Percentiles rank a stretch among this genome's conserved stretches.
These are phyloP conservation scores for Chironomus striatipennis DNA, from an alignment of 1,140 invertebrate species.

Conservation along the genomic window DNA sequence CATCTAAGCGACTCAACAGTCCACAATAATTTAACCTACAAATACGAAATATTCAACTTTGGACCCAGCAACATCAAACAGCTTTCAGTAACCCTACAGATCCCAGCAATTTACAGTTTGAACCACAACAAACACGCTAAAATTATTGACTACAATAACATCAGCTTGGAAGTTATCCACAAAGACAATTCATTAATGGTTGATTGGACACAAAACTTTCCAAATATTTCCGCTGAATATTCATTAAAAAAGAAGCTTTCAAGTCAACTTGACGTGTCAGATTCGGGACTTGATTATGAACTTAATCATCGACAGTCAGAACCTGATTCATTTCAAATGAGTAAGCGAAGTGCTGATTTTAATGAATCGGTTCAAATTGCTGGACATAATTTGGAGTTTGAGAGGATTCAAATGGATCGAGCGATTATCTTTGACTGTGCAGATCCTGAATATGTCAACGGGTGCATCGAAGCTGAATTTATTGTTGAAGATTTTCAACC, in stretches of 20 bases:
- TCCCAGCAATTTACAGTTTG: conserved; percentile 35
- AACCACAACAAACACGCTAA: conserved; percentile 31
- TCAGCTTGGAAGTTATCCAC: conserved; percentile 34
- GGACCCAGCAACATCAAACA: conserved; percentile 33
- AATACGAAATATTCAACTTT: conserved; percentile 24
- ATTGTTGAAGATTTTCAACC: conserved; percentile 34
- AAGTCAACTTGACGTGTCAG: neutral
- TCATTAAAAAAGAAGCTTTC: too few relatives aligned
- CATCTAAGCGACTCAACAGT: neutral
- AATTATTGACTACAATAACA: conserved; percentile 33
- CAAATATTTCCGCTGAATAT: too few relatives aligned
- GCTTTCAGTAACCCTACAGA: conserved; percentile 33
- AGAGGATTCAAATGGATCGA: too few relatives aligned
- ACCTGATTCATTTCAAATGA: too few relatives aligned
- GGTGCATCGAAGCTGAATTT: conserved; percentile 35
- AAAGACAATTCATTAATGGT: conserved; percentile 33
- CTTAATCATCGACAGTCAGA: too few relatives aligned
- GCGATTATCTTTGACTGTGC: conserved; percentile 39
- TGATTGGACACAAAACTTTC: conserved; percentile 30
- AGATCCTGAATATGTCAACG: conserved; percentile 32
- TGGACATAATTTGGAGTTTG: too few relatives aligned
- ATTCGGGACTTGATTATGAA: conserved; percentile 24
- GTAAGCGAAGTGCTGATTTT: neutral
- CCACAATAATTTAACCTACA: neutral
- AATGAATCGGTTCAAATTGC: conserved; percentile 32